Conservation (phyloP, 2,888 invertebrate species). For the Caenorhabditis doughertyi region DNA sequence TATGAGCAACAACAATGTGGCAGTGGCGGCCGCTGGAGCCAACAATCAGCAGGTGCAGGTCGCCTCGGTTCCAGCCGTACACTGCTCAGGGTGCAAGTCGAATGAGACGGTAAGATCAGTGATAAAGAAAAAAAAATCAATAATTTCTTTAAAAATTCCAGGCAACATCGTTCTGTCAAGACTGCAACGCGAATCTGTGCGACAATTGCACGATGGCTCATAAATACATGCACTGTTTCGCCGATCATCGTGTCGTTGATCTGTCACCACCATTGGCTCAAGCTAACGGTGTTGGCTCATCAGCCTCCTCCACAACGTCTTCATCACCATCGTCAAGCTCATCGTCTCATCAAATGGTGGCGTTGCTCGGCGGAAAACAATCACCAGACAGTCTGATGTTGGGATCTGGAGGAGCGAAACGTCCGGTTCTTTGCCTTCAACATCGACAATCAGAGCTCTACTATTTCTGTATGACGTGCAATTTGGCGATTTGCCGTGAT, state of each 20-base stretch:
- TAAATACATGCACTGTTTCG: slow-evolving; percentile 99
- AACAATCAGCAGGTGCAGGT: background rate
- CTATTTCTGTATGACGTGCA: slow-evolving; percentile 95
- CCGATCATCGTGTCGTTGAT: slow-evolving; percentile 85
- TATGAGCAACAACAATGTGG: slow-evolving; percentile 52
- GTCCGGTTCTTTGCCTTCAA: slow-evolving; percentile 72
- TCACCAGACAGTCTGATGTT: slow-evolving; percentile 36
- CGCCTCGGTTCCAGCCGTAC: slow-evolving; percentile 85
- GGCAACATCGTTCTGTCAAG: slow-evolving; percentile 83
- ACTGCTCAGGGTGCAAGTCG: slow-evolving; percentile 97
- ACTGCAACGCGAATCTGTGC: slow-evolving; percentile 96
- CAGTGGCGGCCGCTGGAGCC: slow-evolving; percentile 24
- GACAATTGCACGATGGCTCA: slow-evolving; percentile 98
- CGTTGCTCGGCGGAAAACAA: slow-evolving; percentile 48
- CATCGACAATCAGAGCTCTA: slow-evolving; percentile 89
- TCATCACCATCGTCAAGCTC: slow-evolving; percentile 53
- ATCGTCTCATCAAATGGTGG: slow-evolving; percentile 47
- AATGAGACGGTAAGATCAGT: slow-evolving; percentile 67
- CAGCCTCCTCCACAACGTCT: slow-evolving; percentile 47
- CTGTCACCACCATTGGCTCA: slow-evolving; percentile 10
- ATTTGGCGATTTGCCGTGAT: slow-evolving; percentile 94
- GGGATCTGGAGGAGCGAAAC: slow-evolving; percentile 28
- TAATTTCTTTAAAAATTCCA: slow-evolving; percentile 22
- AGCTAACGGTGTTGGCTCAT: slow-evolving; percentile 17
- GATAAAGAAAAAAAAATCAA: background rate